Evolutionary conservation across 2,797 vertebrate species (phyloP), one percentile per base, ranked within the genome.

Genomic region (Calcarius lapponicus): DNA sequence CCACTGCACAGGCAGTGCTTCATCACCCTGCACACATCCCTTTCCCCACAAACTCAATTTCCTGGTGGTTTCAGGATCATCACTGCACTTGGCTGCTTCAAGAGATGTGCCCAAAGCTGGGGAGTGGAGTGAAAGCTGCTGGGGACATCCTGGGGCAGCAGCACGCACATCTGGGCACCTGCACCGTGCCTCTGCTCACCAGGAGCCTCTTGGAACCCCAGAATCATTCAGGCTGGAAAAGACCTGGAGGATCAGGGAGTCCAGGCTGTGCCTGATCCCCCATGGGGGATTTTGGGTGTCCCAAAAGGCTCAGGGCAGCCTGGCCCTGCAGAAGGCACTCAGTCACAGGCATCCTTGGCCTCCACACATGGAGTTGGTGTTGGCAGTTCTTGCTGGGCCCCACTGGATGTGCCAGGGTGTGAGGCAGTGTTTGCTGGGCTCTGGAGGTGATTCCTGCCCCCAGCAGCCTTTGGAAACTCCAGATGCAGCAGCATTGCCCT

Each of bases 391-490:
- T 76, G 56, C 73, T 83, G 81, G 82, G 19, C 29, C 29, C 51
- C 51, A 4, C 32, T 47, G 83, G 76, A 48, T 43, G 45, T 80
- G 72, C 42, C 76, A 47, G 62, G 34, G 56, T 72, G 80, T 4
- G 9, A 81, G 54, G 38, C 57, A 83, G 43, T 26, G 40, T 88
- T 75, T 70, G 53, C 72, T 47, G 17, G 73, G 80, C 38, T 86
- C 70, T 78, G 36, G 64, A 87, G 83, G 74, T 64, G 70, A 75
- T 83, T 73, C 80, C 80, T 73, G 60, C 79, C 75, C 93, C 48
- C 51, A 90, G 61, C 69, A 91, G 88, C 88, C 53, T 92, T 86
- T 50, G 40, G 53, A 47, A 94, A 36, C 65, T 40, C 75, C 25
- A 90, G 17, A 0, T 82, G 29, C 3, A 0, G 38, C 9, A 89